Evolutionary conservation across 2,113 vertebrate species (phyloP).

Genomic region (Menidia beryllina): DNA sequence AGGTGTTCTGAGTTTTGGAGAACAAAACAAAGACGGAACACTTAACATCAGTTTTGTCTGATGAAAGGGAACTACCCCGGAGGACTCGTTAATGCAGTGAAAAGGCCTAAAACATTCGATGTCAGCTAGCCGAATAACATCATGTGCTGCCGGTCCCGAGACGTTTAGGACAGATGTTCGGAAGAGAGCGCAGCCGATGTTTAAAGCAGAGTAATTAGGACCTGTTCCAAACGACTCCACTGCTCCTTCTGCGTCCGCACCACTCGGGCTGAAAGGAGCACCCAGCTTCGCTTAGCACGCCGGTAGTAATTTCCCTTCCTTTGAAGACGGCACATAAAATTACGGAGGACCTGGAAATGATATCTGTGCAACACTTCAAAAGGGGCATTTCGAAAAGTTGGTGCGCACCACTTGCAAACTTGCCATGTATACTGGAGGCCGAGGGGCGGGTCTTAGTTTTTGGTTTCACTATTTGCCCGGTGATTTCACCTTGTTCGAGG

Average conservation of each 20-base stretch:
- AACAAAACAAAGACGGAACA: not conserved
- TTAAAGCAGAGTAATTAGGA: constrained; percentile 51
- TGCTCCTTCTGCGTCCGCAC: constrained; percentile 21
- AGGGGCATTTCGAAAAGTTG: constrained; percentile 6
- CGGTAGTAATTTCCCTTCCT: constrained; percentile 19
- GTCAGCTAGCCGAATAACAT: constrained; percentile 8
- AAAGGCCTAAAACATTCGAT: constrained; percentile 30
- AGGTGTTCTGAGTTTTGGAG: constrained; percentile 14
- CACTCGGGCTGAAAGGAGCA: constrained; percentile 32
- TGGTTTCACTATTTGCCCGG: not conserved
- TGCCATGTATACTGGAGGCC: not conserved
- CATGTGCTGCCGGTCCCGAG: constrained; percentile 6
- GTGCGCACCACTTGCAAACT: not conserved
- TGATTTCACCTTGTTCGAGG: too few species aligned
- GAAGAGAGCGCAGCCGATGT: constrained; percentile 33
- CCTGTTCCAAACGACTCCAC: constrained; percentile 27
- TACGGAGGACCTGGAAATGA: not conserved
- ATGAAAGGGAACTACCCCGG: too few species aligned
- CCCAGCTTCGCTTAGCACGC: constrained; percentile 12
- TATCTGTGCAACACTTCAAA: not conserved
- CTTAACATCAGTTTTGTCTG: too few species aligned
- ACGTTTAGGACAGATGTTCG: constrained; percentile 36
- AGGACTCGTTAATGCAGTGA: not conserved
- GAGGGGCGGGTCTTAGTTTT: not conserved
- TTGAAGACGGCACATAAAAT: constrained; percentile 10